Evolutionary conservation across 1,140 invertebrate species (phyloP).

Genomic region (Cydia amplana): DNA sequence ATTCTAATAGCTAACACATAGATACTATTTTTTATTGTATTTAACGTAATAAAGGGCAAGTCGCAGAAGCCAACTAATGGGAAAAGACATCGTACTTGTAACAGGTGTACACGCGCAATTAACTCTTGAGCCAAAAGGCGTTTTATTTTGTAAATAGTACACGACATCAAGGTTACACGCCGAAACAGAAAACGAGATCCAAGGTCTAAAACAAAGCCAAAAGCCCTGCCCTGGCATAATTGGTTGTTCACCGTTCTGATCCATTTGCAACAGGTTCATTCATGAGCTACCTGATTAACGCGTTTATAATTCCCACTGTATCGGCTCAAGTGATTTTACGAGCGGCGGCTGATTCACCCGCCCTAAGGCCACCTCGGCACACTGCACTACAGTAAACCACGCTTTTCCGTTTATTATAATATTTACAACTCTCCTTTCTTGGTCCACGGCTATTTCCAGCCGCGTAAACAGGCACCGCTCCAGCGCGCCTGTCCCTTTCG

Average conservation of each 20-base stretch:
- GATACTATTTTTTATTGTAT: neutral
- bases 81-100: slow-evolving; percentile 9
- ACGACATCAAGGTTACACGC: slow-evolving; percentile 28
- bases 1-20: no score
- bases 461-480: slow-evolving; percentile 55
- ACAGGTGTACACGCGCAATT: slow-evolving; percentile 5
- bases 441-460: slow-evolving; percentile 80
- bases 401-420: slow-evolving; percentile 79
- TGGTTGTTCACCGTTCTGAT: slow-evolving; percentile 16
- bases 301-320: slow-evolving; percentile 40
- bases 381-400: slow-evolving; percentile 74
- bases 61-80: neutral
- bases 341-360: slow-evolving; percentile 39
- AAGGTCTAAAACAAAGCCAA: slow-evolving; percentile 19
- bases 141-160: slow-evolving; percentile 14
- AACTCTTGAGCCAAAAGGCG: neutral
- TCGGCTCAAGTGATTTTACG: slow-evolving; percentile 44
- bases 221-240: slow-evolving; percentile 21
- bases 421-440: slow-evolving; percentile 81
- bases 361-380: slow-evolving; percentile 68
- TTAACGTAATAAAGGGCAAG: neutral
- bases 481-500: slow-evolving; percentile 62
- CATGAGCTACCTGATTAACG: slow-evolving; percentile 1
- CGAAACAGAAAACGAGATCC: slow-evolving; percentile 19
- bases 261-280: slow-evolving; percentile 19